Evolutionary conservation across 2,797 vertebrate genomes (phyloP), one percentile per base, ranked within the genome.

Genomic region (Aulostomus chinensis): DNA sequence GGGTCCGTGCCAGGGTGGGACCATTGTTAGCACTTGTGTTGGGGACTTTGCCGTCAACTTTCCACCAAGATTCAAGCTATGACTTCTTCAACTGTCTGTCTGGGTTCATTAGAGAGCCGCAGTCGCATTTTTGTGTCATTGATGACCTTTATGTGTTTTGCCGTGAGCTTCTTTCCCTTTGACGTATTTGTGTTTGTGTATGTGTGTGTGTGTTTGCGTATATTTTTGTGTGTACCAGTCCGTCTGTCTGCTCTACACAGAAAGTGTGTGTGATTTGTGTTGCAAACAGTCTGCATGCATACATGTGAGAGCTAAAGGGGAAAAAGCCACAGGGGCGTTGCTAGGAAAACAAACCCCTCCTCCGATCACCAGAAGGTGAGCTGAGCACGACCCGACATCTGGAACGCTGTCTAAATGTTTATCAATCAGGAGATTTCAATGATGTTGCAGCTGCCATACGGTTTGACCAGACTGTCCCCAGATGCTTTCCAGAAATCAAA

Each of bases 141-240:
- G 54, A 75, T 74, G 76, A 80, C 73, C 69, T 81, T 80, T 68
- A 58, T 68, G 48, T 79, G 67, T 79, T 80, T 80, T 79, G 70
- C 75, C 73, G 61, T 62, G 60, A 76, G 70, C 58, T 57, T 58
- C 38, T 47, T 30, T 42, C 41, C 22, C 43, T 41, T 54, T 65
- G 55, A 80, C 25, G 55, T 45, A 72, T 58, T 62, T 62, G 31
- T 53, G 34, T 51, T 21, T 50, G 37, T 45, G 21, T 58, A 31
- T 42, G 22, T 53, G 37, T 29, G 12, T 39, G 34, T 24, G 26
- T 29, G 20, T 42, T 34, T 25, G 22, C 7, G 12, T 29, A 39
- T 58, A 15, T n/a, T n/a, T n/a, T n/a, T n/a, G n/a, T 36, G 46
- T 29, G 46, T 58, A 15, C 29, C 11, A 2, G n/a, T 31, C 8